A percentile compares a stretch with the other conserved stretches of the same genome.
These are phyloP conservation scores for Xenopus tropicalis DNA, from an alignment of 2,113 vertebrate species.

Conservation along the genomic window UCB_Xtro_10.0 CM004447.2:124281001-124281500, in stretches of 20 bases:
- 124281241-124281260: constrained; percentile 38
- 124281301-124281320: constrained; percentile 6
- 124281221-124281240: constrained; percentile 9
- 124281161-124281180: constrained; percentile 1
- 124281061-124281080: constrained; percentile 2
- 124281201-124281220: constrained; percentile 30
- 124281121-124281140: constrained; percentile 8
- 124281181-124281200: constrained; percentile 23
- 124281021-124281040: no score
- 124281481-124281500: background rate
- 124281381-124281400: constrained; percentile 43
- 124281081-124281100: background rate
- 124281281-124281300: constrained; percentile 8
- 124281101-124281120: background rate
- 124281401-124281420: constrained; percentile 40
- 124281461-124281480: background rate
- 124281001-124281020: no score
- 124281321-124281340: constrained; percentile 18
- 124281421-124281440: constrained; percentile 33
- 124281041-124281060: background rate
- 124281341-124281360: constrained; percentile 38
- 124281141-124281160: constrained; percentile 40
- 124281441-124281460: constrained; percentile 13
- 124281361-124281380: constrained; percentile 17
- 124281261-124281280: constrained; percentile 33